Evolutionary conservation across 2,113 vertebrate genomes (phyloP).

Genomic region (Poicephalus gulielmi): DNA sequence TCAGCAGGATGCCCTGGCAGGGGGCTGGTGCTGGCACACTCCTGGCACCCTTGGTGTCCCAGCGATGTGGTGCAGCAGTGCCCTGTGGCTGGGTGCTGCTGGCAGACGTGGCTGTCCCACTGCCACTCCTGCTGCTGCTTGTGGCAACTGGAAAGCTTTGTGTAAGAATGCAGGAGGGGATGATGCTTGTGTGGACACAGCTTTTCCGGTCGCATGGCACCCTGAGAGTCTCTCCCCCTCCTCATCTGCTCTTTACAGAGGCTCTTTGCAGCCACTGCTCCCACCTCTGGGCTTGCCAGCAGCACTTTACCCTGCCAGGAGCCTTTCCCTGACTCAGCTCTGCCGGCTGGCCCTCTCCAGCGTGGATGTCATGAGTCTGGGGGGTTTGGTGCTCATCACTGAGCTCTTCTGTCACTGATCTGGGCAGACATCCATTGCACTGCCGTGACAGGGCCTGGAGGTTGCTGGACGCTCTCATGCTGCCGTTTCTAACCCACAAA

Average conservation of each 20-base stretch:
- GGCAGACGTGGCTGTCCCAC: background rate
- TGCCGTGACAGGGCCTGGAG: accelerated
- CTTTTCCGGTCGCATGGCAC: background rate
- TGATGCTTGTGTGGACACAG: background rate
- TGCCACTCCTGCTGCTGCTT: background rate
- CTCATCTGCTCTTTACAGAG: background rate
- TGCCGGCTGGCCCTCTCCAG: accelerated
- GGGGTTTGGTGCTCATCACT: background rate
- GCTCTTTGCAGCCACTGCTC: background rate
- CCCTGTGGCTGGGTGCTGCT: background rate
- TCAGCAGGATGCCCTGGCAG: background rate
- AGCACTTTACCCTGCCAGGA: background rate
- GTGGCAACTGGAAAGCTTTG: background rate
- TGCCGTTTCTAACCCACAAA: background rate
- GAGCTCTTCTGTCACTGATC: background rate
- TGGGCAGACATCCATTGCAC: background rate
- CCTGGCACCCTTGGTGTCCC: background rate
- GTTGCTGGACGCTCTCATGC: background rate
- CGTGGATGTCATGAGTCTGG: background rate
- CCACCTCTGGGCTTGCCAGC: background rate
- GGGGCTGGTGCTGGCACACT: background rate
- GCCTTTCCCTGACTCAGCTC: background rate
- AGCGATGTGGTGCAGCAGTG: background rate
- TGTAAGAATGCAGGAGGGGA: background rate
- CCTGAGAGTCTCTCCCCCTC: background rate